Conservation (phyloP, 2,797 vertebrate species). For the Carduelis carduelis region DNA sequence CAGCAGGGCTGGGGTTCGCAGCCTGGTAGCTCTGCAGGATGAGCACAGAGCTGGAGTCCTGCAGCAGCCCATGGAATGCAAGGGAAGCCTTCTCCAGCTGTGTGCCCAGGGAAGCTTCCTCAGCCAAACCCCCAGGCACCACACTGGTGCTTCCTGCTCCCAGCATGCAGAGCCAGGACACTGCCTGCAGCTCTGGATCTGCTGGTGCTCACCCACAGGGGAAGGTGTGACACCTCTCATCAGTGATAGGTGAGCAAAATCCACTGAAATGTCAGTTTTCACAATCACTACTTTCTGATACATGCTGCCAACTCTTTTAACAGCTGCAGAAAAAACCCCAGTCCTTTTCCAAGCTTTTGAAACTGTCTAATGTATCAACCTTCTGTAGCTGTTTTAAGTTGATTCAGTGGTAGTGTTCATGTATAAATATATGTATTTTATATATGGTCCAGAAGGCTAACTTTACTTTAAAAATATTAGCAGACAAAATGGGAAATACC, state of each 20-base stretch:
- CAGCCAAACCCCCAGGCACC: neutral
- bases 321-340: neutral
- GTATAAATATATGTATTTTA: neutral
- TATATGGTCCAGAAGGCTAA: neutral
- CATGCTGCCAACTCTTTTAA: neutral
- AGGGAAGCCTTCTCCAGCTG: neutral
- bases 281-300: neutral
- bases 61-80: accelerated
- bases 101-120: neutral
- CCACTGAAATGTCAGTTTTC: neutral
- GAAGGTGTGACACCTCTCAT: neutral
- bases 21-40: neutral
- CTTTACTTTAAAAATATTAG: neutral
- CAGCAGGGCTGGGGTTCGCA: neutral
- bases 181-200: neutral
- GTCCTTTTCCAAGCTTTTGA: neutral
- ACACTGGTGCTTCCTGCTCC: neutral
- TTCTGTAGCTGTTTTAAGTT: neutral
- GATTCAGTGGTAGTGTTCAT: neutral
- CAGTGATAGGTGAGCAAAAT: neutral
- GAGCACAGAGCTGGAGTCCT: neutral
- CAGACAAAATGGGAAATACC: neutral
- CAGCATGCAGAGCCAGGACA: neutral
- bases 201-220: neutral
- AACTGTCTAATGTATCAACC: neutral